phyloP scores from a whole-genome alignment of 1,140 invertebrate genomes.

The Penaeus indicus region DNA sequence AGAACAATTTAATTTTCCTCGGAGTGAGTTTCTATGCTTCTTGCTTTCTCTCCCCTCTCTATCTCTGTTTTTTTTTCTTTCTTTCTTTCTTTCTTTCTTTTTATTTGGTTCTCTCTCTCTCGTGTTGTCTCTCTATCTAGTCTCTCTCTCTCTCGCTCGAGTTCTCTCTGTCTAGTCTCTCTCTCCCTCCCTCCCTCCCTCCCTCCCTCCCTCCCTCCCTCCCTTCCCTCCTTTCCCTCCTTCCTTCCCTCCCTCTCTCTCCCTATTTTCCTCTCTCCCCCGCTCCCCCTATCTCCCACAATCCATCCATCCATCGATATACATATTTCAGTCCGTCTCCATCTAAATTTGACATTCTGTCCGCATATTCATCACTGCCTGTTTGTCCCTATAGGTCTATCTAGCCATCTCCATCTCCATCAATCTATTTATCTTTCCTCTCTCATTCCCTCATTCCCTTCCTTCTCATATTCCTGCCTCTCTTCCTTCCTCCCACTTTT shows the following conservation, averaged over 20 bases:
- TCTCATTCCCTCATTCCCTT: too few species aligned
- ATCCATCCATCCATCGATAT: neutral
- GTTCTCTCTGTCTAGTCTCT: neutral
- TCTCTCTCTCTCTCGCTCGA: slow-evolving; percentile 18
- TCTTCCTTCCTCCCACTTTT: slow-evolving; percentile 13
- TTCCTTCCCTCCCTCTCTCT: neutral
- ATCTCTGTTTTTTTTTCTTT: too few species aligned
- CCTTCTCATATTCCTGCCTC: neutral
- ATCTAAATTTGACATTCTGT: neutral
- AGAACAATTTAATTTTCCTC: too few species aligned
- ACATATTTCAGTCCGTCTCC: slow-evolving; percentile 4
- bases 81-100: neutral
- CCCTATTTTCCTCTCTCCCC: neutral
- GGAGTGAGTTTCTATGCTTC: too few species aligned
- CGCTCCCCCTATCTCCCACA: neutral
- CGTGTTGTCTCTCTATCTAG: slow-evolving; percentile 13
- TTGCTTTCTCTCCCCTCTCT: too few species aligned
- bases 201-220: slow-evolving; percentile 25
- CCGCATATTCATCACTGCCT: neutral
- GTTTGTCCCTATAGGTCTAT: neutral
- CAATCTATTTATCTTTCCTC: neutral
- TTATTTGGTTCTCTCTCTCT: neutral
- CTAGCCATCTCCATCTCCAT: neutral
- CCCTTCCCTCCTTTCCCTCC: neutral
- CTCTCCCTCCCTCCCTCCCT: slow-evolving; percentile 21